Percentiles rank a stretch among this genome's conserved stretches.
phyloP scores from a whole-genome alignment of 2,113 vertebrate genomes.

The Ailuropoda melanoleuca region DNA sequence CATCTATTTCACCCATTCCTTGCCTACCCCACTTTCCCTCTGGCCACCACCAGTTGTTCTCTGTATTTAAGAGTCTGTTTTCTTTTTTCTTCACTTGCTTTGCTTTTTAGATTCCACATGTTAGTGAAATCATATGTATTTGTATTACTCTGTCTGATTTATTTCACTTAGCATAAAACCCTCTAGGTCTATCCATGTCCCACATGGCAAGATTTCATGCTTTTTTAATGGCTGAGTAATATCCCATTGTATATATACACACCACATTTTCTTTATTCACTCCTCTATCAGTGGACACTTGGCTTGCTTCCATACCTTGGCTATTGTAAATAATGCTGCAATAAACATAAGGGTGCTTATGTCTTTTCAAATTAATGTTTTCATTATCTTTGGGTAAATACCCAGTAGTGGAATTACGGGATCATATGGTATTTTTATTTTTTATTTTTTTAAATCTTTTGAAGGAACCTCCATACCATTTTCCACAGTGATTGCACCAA shows the following conservation, averaged over 20 bases:
- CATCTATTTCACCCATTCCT: background rate
- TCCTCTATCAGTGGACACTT: background rate
- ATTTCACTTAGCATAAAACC: background rate
- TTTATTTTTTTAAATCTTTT: background rate
- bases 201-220: background rate
- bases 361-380: background rate
- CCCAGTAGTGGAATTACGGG: background rate
- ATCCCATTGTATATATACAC: background rate
- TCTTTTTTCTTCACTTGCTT: background rate
- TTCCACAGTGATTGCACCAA: background rate
- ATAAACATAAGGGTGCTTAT: background rate
- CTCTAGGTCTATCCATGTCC: background rate
- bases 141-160: background rate
- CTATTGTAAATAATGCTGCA: background rate
- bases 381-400: background rate
- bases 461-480: background rate
- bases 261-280: background rate
- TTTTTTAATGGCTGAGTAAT: background rate
- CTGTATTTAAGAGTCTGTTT: background rate
- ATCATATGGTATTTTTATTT: background rate
- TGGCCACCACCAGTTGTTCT: background rate
- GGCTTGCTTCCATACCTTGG: background rate
- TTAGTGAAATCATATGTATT: background rate
- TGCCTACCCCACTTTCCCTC: background rate
- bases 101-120: background rate